A percentile compares a stretch with the other conserved stretches of the same genome.
These are phyloP conservation scores for Musca vetustissima DNA, from an alignment of 1,140 invertebrate species.

Conservation along the genomic window DNA sequence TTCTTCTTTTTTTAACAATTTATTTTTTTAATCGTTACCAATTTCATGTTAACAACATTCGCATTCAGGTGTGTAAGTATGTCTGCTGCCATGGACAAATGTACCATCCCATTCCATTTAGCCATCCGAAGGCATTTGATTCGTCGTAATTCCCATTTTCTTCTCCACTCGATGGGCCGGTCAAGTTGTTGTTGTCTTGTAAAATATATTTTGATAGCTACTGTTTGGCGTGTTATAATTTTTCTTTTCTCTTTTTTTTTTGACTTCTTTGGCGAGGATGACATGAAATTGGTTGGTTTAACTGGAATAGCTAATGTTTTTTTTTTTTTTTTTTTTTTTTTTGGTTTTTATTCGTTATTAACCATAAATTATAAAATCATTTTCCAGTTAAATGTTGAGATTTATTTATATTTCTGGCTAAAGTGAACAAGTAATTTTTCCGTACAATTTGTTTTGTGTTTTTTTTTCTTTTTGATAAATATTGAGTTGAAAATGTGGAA, in stretches of 20 bases:
- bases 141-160: slow-evolving; percentile 8
- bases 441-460: too few relatives aligned
- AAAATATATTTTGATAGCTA: slow-evolving; percentile 22
- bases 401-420: not conserved
- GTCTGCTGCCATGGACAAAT: not conserved
- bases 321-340: too few relatives aligned
- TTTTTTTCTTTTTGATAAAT: too few relatives aligned
- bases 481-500: too few relatives aligned
- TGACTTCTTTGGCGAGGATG: too few relatives aligned
- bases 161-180: slow-evolving; percentile 4
- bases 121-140: slow-evolving; percentile 9
- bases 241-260: not conserved
- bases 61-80: not conserved
- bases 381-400: slow-evolving; percentile 17
- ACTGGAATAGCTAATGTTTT: not conserved
- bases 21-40: slow-evolving; percentile 14
- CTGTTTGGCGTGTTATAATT: slow-evolving; percentile 22
- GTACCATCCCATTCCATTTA: not conserved
- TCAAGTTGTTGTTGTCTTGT: slow-evolving; percentile 23
- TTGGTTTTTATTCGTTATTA: not conserved
- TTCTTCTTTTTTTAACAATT: not conserved
- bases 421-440: too few relatives aligned
- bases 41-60: too few relatives aligned
- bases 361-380: slow-evolving; percentile 23
- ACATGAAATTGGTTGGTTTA: too few relatives aligned